phyloP scores from a whole-genome alignment of 2,888 invertebrate species.

The Oasisia sp. region DNA sequence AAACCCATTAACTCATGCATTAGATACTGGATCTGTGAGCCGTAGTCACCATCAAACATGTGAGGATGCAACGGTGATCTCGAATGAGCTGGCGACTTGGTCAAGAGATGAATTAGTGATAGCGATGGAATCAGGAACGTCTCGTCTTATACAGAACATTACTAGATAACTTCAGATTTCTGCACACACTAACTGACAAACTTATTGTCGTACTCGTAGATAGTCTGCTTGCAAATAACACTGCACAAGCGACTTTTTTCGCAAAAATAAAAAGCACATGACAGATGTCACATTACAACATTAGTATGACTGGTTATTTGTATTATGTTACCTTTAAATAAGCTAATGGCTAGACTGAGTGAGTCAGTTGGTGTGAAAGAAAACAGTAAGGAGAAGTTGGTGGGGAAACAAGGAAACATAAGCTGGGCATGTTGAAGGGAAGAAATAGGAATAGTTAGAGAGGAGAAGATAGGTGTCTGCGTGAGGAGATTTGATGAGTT shows the following conservation, averaged over 20 bases:
- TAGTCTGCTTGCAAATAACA: not conserved
- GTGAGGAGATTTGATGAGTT: no score
- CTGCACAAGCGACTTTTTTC: not conserved
- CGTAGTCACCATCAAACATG: not conserved
- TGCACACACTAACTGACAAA: not conserved
- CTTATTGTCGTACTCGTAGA: not conserved
- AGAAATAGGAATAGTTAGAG: no score
- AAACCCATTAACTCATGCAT: not conserved
- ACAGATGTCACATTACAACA: no score
- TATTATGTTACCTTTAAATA: no score
- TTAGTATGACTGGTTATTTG: no score
- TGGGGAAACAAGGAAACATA: no score
- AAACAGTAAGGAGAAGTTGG: no score
- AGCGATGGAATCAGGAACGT: not conserved
- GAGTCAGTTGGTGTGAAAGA: no score
- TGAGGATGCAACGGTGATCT: not conserved
- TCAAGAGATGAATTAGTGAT: constrained; percentile 11
- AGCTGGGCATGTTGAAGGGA: no score
- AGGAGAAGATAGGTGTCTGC: no score
- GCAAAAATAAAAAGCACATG: not conserved
- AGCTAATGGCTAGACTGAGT: no score
- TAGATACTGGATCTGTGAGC: not conserved
- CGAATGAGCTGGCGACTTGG: not conserved
- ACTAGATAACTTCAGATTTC: constrained; percentile 1
- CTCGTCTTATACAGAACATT: not conserved